A percentile compares a stretch with the other conserved stretches of the same genome.
phyloP scores from a whole-genome alignment of 2,797 vertebrate genomes.

The Adelosebastes latens region DNA sequence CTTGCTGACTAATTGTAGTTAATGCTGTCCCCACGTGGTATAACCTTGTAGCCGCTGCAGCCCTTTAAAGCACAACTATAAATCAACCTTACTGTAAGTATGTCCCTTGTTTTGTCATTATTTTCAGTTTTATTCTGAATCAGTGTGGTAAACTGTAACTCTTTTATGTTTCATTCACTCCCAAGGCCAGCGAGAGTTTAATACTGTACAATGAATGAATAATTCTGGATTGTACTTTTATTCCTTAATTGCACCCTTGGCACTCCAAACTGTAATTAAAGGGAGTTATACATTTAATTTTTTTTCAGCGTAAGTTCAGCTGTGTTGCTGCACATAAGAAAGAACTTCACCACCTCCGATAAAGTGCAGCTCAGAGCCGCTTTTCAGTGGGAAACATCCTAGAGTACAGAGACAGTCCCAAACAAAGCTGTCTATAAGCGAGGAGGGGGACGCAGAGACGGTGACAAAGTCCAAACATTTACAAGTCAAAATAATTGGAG shows the following conservation, averaged over 20 bases:
- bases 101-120: neutral
- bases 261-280: slow-evolving; percentile 49
- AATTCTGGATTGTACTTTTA: slow-evolving; percentile 46
- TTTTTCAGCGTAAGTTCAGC: slow-evolving; percentile 23
- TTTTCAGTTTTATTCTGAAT: neutral
- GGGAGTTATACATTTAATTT: slow-evolving; percentile 7
- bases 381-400: neutral
- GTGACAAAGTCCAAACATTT: neutral
- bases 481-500: too few species aligned
- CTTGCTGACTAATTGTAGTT: neutral
- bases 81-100: neutral
- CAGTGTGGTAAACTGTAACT: neutral
- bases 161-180: neutral
- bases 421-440: neutral
- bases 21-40: neutral
- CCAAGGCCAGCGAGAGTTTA: slow-evolving; percentile 6
- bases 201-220: slow-evolving; percentile 25
- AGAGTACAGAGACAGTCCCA: neutral
- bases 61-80: neutral
- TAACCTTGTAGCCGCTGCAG: neutral
- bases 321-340: neutral
- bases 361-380: neutral
- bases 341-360: neutral
- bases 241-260: slow-evolving; percentile 50
- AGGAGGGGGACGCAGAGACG: neutral